Evolutionary conservation across 2,797 vertebrate genomes (phyloP).

Genomic region (Coccyzus lansbergi): DNA sequence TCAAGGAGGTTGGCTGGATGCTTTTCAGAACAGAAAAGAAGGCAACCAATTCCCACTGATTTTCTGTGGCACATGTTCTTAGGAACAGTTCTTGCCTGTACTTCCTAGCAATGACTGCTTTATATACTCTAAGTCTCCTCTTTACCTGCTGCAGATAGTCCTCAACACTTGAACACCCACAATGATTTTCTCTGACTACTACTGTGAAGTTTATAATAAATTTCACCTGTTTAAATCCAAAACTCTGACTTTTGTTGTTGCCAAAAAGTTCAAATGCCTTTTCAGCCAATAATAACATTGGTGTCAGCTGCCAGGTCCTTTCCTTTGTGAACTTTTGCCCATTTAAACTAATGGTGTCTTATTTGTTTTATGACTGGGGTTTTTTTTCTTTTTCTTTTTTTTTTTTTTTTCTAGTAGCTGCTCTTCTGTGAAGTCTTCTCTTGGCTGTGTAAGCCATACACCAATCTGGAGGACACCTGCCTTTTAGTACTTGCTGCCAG

Average conservation of each 20-base stretch:
- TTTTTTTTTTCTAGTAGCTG: slow-evolving; percentile 48
- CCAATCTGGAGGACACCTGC: slow-evolving; percentile 68
- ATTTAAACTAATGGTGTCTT: slow-evolving; percentile 50
- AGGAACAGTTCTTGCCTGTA: not conserved
- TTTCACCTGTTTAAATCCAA: slow-evolving; percentile 49
- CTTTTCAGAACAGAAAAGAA: not conserved
- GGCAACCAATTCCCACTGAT: not conserved
- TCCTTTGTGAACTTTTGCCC: slow-evolving; percentile 45
- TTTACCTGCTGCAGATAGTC: slow-evolving; percentile 13
- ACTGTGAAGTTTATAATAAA: slow-evolving; percentile 40
- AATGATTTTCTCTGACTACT: slow-evolving; percentile 12
- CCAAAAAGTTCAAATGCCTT: slow-evolving; percentile 31
- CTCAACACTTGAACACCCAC: slow-evolving; percentile 7
- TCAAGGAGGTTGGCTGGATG: not conserved
- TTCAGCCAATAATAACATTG: slow-evolving; percentile 43
- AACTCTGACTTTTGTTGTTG: slow-evolving; percentile 5
- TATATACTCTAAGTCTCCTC: slow-evolving; percentile 17
- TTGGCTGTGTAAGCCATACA: slow-evolving; percentile 9
- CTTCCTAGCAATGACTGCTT: slow-evolving; percentile 41
- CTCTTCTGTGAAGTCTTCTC: slow-evolving; percentile 33
- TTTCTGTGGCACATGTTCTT: not conserved
- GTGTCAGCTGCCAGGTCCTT: slow-evolving; percentile 25
- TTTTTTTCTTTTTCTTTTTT: not conserved
- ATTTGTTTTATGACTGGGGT: slow-evolving; percentile 37
- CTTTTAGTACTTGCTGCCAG: slow-evolving; percentile 48